Evolutionary conservation across 2,888 invertebrate genomes (phyloP), one percentile per base, ranked within the genome.

Genomic region (Agrotis clavis): DNA sequence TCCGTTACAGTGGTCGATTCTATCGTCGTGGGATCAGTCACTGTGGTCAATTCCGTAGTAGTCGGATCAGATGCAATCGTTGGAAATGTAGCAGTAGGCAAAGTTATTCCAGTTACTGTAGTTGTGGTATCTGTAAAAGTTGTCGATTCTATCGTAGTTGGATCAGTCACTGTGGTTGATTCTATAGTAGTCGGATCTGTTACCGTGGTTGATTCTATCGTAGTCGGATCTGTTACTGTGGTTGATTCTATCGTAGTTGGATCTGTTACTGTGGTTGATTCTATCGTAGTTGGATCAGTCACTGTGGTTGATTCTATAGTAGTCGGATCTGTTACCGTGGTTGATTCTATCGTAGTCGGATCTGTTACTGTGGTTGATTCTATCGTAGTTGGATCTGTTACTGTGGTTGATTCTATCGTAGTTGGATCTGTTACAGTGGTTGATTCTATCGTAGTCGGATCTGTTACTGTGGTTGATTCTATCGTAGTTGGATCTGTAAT

Each of bases 1-100:
- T n/a, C n/a, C n/a, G n/a, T n/a, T n/a, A n/a, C n/a, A n/a, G n/a
- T 71, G 5, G 74, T 61, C 0, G 59, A 7, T 7, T 73, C 73
- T 5, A 53, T 14, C 0, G 73, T 51, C n/a, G 70, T 41, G 0
- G 59, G 41, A 11, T 51, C 51, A 4, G 62, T 68, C 0, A 75
- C 9, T 0, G 59, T 50, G 7, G 60, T 64, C 0, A 19, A 13
- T 25, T 65, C 73, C 2, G 19, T 41, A 0, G 74, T 65, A 7
- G 50, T 41, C 0, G 71, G 19, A 6, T 60, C 25, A 5, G 30
- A 30, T 30, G 30, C 30, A 30, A 30, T 30, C 6, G 30, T 30
- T 30, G 30, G 30, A 30, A 30, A 30, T 6, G 30, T 30, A 30
- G 30, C 30, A 4, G 30, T 30, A 4, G 30, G 30, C 6, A 30